These are phyloP conservation scores for Hedychridium roseum DNA, from an alignment of 2,888 invertebrate genomes.

Conservation along the genomic window DNA sequence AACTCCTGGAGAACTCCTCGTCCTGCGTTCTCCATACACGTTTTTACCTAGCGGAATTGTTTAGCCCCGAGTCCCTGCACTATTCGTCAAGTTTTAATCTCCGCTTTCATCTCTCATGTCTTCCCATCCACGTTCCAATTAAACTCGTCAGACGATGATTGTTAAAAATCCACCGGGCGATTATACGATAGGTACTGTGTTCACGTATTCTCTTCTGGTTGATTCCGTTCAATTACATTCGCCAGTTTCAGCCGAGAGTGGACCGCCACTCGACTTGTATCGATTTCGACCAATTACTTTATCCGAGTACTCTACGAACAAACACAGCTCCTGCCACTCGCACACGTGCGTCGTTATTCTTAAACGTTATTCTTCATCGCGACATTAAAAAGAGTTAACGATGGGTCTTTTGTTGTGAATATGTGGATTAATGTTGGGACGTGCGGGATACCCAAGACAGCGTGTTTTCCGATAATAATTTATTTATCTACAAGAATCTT, in stretches of 20 bases:
- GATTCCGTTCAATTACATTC: conserved; percentile 42
- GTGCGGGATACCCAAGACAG: too few relatives aligned
- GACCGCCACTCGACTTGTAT: conserved; percentile 48
- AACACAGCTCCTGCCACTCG: too few relatives aligned
- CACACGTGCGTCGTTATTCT: too few relatives aligned
- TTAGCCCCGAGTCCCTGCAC: too few relatives aligned
- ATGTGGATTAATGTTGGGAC: too few relatives aligned
- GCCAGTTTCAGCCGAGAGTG: conserved; percentile 30
- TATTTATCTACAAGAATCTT: conserved; percentile 49
- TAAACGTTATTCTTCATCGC: too few relatives aligned
- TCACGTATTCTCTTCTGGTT: conserved; percentile 17
- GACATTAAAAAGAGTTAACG: too few relatives aligned
- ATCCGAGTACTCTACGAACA: too few relatives aligned
- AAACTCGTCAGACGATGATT: conserved; percentile 5
- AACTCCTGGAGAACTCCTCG: too few relatives aligned
- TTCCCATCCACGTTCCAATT: conserved; percentile 25
- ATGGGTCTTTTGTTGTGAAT: too few relatives aligned
- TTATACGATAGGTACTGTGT: conserved; percentile 6
- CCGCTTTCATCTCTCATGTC: background rate
- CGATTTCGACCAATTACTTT: conserved; percentile 53
- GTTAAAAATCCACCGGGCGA: conserved; percentile 23
- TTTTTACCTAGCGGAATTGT: too few relatives aligned
- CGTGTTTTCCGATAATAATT: conserved; percentile 46
- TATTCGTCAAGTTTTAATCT: background rate
- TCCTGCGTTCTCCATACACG: too few relatives aligned